A percentile compares a stretch with the other conserved stretches of the same genome.
phyloP scores from a whole-genome alignment of 2,797 vertebrate species.

The Serranus cabrilla region DNA sequence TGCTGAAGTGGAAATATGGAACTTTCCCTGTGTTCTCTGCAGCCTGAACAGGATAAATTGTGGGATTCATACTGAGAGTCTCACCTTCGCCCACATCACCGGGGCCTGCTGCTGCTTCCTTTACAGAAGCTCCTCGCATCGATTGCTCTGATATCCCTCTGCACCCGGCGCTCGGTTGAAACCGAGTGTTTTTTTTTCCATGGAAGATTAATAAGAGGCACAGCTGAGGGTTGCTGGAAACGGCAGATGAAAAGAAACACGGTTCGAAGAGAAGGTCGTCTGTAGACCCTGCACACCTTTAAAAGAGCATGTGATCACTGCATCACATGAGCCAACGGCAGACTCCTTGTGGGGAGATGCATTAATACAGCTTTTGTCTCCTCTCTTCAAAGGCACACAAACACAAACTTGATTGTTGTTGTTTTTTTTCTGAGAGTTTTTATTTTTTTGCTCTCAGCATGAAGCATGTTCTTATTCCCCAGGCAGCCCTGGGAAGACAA shows the following conservation, averaged over 20 bases:
- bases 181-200: slow-evolving; percentile 18
- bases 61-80: slow-evolving; percentile 64
- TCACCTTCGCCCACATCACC: slow-evolving; percentile 70
- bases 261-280: slow-evolving; percentile 65
- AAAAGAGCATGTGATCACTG: slow-evolving; percentile 55
- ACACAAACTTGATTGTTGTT: slow-evolving; percentile 9
- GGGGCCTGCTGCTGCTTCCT: slow-evolving; percentile 55
- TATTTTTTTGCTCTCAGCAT: slow-evolving; percentile 11
- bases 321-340: slow-evolving; percentile 37
- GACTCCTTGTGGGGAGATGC: slow-evolving; percentile 3
- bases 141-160: slow-evolving; percentile 71
- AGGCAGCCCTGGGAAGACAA: slow-evolving; percentile 43
- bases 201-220: slow-evolving; percentile 75
- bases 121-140: slow-evolving; percentile 65
- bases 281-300: slow-evolving; percentile 50
- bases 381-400: slow-evolving; percentile 27
- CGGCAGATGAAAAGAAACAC: slow-evolving; percentile 68
- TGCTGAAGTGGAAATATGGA: slow-evolving; percentile 67
- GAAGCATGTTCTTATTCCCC: slow-evolving; percentile 57
- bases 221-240: slow-evolving; percentile 55
- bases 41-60: slow-evolving; percentile 54
- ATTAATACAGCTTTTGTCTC: slow-evolving; percentile 3
- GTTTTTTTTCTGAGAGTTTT: slow-evolving; percentile 12
- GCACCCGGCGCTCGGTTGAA: slow-evolving; percentile 41
- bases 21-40: slow-evolving; percentile 57